Conservation (phyloP, 37 sponge, comb jelly and placozoan genomes). For the Oscarella lobularis region DNA sequence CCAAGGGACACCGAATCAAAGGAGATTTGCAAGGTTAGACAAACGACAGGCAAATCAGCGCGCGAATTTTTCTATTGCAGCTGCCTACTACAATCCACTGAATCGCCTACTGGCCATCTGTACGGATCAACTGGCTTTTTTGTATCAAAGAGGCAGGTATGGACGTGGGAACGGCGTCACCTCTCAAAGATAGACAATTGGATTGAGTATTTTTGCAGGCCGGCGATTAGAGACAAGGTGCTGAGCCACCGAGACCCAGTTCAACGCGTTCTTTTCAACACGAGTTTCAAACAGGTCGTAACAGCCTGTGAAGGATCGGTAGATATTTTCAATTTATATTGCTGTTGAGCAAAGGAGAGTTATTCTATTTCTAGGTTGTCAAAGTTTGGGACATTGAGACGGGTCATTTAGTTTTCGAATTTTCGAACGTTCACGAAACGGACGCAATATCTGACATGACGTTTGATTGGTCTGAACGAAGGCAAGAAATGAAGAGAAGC, state of each 20-base stretch:
- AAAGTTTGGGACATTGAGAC: constrained; percentile 75
- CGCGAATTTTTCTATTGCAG: neutral
- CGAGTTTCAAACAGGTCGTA: constrained; percentile 61
- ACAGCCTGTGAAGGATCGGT: constrained; percentile 51
- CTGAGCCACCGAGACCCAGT: constrained; percentile 21
- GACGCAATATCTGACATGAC: constrained; percentile 41
- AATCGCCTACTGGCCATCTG: neutral
- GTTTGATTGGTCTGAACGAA: constrained; percentile 44
- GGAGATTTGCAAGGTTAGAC: neutral
- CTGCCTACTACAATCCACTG: neutral
- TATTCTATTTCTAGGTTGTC: constrained; percentile 37
- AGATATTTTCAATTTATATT: constrained; percentile 32
- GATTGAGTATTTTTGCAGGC: constrained; percentile 13
- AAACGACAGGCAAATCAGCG: neutral
- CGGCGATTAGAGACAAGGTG: constrained; percentile 8
- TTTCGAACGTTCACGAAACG: constrained; percentile 28
- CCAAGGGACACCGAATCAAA: neutral
- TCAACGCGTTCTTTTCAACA: constrained; percentile 38
- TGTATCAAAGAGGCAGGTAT: neutral
- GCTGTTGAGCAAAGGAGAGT: neutral
- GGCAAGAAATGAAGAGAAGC: constrained; percentile 6
- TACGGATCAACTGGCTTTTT: neutral
- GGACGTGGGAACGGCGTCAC: no score
- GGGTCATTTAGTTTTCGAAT: constrained; percentile 63
- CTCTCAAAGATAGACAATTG: no score